Evolutionary conservation across 2,113 vertebrate species (phyloP), one percentile per base, ranked within the genome.

Genomic region (Lophotis ruficrista): DNA sequence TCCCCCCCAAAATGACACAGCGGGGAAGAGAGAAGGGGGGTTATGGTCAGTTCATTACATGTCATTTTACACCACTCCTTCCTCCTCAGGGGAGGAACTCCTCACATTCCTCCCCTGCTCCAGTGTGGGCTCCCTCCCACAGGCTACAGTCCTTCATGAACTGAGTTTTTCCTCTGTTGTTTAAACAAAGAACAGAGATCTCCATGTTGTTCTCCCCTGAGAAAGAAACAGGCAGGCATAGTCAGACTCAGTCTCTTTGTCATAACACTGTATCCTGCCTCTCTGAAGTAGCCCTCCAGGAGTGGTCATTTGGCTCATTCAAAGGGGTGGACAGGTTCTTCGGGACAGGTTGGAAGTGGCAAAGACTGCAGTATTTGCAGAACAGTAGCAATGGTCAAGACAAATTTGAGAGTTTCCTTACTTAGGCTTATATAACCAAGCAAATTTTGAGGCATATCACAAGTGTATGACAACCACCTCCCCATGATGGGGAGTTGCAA

Each of bases 241-340:
- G 6, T 56, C 33, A 72, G 27, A 35, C 37, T 18, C 22, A 50
- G 7, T 12, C 6, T 38, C 8, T 71, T 66, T 12, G 24, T 33
- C 43, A 27, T 24, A 83, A 11, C 19, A 50, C 8, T 0, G 0
- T 47, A 19, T 4, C 6, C 8, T 0, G 2, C 5, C 7, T 73
- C 38, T 28, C 62, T 69, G 33, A 27, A 76, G 19, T 9, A 68
- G 8, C 7, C 10, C 19, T 56, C 12, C 9, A 56, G 22, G 22
- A 58, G 22, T 41, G 13, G 9, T 81, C 35, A 37, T 47, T 33
- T 56, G 14, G 27, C 24, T 88, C 11, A 21, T 83, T 62, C 14
- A 27, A 31, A 53, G 61, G 1, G 8, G 4, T 47, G 14, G 56
- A 22, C 45, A 58, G 27, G 3, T 0, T 62, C 10, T 48, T 12